Conservation (phyloP, 2,888 invertebrate species). For the Pemphredon lugubris region DNA sequence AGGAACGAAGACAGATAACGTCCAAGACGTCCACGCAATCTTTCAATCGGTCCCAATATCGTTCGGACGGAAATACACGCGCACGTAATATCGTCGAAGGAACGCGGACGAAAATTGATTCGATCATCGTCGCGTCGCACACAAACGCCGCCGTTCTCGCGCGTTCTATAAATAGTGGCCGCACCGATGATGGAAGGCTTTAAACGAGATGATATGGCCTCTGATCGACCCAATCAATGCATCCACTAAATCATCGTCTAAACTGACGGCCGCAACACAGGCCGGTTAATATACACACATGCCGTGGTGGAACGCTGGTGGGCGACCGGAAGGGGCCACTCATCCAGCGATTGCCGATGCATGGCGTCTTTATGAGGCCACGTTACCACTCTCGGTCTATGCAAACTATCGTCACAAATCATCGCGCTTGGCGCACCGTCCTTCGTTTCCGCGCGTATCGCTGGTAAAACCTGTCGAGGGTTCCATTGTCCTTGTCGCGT, state of each 20-base stretch:
- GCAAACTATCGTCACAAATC: constrained; percentile 33
- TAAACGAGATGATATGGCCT: constrained; percentile 80
- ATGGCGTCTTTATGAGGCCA: constrained; percentile 76
- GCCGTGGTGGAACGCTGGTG: constrained; percentile 68
- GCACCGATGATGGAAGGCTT: constrained; percentile 78
- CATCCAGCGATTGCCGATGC: constrained; percentile 80
- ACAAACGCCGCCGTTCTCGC: constrained; percentile 38
- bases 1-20: constrained; percentile 35
- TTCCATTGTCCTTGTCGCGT: too few relatives aligned
- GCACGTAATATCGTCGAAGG: constrained; percentile 42
- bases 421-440: constrained; percentile 12
- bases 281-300: constrained; percentile 72
- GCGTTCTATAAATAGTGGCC: constrained; percentile 79
- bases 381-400: constrained; percentile 50
- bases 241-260: constrained; percentile 81
- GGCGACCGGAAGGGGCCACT: constrained; percentile 80
- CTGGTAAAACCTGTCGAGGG: too few relatives aligned
- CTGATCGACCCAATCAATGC: constrained; percentile 81
- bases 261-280: constrained; percentile 78
- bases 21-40: constrained; percentile 67
- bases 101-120: constrained; percentile 75
- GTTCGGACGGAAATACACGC: constrained; percentile 22
- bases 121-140: constrained; percentile 70
- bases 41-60: constrained; percentile 68
- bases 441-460: constrained; percentile 6